Evolutionary conservation across 2,888 invertebrate genomes (phyloP).

Genomic region (Drosophila stalkeri): DNA sequence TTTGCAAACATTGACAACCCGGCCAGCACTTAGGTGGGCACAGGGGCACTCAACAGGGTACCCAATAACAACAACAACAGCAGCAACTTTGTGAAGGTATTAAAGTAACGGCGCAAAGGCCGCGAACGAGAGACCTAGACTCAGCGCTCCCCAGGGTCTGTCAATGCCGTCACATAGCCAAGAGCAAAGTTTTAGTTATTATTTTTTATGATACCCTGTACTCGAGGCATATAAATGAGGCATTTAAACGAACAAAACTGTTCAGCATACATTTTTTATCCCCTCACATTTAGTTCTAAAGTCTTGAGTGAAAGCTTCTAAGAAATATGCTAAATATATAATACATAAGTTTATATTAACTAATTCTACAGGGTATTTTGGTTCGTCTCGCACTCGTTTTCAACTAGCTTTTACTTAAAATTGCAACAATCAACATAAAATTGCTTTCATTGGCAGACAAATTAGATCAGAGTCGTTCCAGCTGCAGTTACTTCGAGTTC

Average conservation of each 20-base stretch:
- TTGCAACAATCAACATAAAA: constrained; percentile 58
- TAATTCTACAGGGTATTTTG: constrained; percentile 12
- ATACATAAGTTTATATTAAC: not conserved
- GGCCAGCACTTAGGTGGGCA: constrained; percentile 15
- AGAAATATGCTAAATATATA: not conserved
- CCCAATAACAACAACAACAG: constrained; percentile 2
- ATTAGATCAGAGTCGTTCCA: constrained; percentile 65
- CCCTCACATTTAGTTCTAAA: not conserved
- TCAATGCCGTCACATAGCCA: constrained; percentile 26
- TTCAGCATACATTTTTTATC: not conserved
- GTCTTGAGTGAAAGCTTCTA: not conserved
- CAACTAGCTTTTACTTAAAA: constrained; percentile 55
- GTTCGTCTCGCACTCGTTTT: not conserved
- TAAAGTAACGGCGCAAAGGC: constrained; percentile 37
- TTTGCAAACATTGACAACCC: constrained; percentile 68
- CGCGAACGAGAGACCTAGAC: constrained; percentile 4
- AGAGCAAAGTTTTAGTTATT: constrained; percentile 23
- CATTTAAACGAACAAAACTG: not conserved
- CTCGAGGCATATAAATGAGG: not conserved
- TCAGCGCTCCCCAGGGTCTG: constrained; percentile 24
- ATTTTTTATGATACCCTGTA: constrained; percentile 28
- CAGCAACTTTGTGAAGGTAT: constrained; percentile 48
- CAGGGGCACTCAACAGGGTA: constrained; percentile 17
- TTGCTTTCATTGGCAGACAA: constrained; percentile 70
- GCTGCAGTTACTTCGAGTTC: constrained; percentile 32